Evolutionary conservation across 2,888 invertebrate genomes (phyloP).

Genomic region (Chrysotoxum bicinctum): DNA sequence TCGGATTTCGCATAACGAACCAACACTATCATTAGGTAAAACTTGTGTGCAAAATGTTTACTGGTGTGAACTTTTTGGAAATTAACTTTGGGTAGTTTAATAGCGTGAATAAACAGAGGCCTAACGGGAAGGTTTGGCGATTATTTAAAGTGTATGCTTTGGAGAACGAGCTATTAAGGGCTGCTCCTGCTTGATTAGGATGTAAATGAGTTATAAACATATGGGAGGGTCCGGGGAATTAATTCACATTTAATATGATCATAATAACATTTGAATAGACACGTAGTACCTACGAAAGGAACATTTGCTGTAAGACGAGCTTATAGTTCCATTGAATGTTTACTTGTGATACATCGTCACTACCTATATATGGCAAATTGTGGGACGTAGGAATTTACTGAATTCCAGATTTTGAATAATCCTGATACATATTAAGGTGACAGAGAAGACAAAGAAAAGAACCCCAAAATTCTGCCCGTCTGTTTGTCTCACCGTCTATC

Average conservation of each 20-base stretch:
- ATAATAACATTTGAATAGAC: no score
- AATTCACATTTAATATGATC: not conserved
- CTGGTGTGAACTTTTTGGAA: slow-evolving; percentile 35
- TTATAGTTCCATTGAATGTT: not conserved
- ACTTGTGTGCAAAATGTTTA: slow-evolving; percentile 32
- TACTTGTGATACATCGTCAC: no score
- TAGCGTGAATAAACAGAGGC: not conserved
- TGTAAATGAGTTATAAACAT: not conserved
- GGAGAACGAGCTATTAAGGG: not conserved
- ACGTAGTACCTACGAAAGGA: no score
- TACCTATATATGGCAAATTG: no score
- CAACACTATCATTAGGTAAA: slow-evolving; percentile 35
- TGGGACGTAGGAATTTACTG: no score
- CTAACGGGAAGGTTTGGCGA: not conserved
- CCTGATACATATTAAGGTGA: no score
- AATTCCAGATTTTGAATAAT: no score
- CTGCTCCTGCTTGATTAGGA: not conserved
- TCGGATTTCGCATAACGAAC: slow-evolving; percentile 3
- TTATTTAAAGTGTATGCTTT: not conserved
- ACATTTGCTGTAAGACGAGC: not conserved
- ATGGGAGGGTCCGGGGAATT: not conserved
- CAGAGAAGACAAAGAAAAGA: no score
- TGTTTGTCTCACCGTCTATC: no score
- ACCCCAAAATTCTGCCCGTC: no score
- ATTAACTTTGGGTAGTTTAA: slow-evolving; percentile 40